These are phyloP conservation scores for Archocentrus centrarchus DNA, from an alignment of 2,113 vertebrate genomes.

Conservation along the genomic window DNA sequence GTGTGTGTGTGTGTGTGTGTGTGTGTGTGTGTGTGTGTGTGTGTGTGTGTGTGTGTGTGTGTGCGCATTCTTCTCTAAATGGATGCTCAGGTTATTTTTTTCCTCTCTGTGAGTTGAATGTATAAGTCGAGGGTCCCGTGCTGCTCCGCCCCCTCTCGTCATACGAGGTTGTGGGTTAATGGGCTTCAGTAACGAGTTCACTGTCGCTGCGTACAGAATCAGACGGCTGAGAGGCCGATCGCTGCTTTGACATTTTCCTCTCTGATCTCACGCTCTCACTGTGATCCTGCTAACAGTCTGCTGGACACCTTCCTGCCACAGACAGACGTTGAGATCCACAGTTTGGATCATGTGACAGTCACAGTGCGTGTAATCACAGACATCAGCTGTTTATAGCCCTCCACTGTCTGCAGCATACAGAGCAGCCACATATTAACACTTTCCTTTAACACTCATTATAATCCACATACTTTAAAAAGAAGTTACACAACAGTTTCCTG, in stretches of 20 bases:
- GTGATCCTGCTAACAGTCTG: background rate
- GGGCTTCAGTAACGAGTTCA: background rate
- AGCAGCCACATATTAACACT: background rate
- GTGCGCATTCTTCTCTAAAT: no score
- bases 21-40: no score
- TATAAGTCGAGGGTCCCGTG: fast-evolving
- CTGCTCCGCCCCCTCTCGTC: background rate
- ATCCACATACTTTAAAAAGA: background rate
- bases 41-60: no score
- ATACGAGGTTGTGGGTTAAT: background rate
- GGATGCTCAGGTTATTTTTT: no score
- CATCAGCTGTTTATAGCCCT: slow-evolving; percentile 13
- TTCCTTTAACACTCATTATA: background rate
- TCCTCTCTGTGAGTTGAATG: background rate
- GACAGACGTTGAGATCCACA: slow-evolving; percentile 13
- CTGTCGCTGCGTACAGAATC: background rate
- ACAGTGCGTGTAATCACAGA: background rate
- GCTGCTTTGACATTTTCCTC: background rate
- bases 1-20: no score
- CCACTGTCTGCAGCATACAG: background rate
- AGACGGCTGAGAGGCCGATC: background rate
- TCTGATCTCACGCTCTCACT: background rate
- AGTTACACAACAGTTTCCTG: no score
- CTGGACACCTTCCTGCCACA: background rate
- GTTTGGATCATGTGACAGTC: background rate